phyloP scores from a whole-genome alignment of 2,113 vertebrate species.

The Calyptommatus sinebrachiatus region DNA sequence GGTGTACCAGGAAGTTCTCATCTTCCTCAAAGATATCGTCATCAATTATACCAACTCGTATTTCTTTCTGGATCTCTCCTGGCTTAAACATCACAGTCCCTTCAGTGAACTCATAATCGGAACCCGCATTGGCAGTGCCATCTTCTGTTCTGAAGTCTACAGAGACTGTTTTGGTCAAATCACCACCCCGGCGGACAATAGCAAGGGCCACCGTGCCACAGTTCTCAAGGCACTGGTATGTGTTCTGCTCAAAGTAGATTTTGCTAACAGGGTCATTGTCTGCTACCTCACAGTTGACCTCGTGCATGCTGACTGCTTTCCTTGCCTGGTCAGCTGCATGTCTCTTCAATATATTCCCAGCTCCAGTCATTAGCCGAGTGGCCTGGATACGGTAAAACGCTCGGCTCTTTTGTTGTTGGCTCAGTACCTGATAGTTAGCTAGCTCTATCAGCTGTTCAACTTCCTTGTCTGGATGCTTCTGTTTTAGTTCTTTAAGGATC shows the following conservation, averaged over 20 bases:
- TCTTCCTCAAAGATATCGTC: constrained; percentile 98
- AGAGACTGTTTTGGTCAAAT: constrained; percentile 78
- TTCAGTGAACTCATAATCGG: constrained; percentile 88
- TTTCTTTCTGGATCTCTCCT: constrained; percentile 90
- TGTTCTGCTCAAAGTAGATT: constrained; percentile 86
- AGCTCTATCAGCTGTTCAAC: constrained; percentile 89
- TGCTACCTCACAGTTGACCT: constrained; percentile 78
- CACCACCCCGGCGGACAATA: constrained; percentile 83
- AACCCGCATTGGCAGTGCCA: constrained; percentile 90
- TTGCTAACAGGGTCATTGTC: constrained; percentile 80
- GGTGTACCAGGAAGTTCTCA: constrained; percentile 92
- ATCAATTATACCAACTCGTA: constrained; percentile 88
- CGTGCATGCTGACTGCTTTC: constrained; percentile 83
- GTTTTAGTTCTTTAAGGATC: constrained; percentile 92
- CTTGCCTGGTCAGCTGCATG: constrained; percentile 90
- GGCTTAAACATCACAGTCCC: constrained; percentile 88
- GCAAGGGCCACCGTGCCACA: constrained; percentile 87
- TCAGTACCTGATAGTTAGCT: constrained; percentile 91
- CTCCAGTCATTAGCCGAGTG: constrained; percentile 90
- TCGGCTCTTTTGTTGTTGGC: constrained; percentile 91
- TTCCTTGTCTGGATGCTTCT: constrained; percentile 93
- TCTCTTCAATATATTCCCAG: constrained; percentile 89
- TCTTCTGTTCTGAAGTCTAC: constrained; percentile 93
- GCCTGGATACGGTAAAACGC: constrained; percentile 95
- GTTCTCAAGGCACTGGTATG: constrained; percentile 95